Conservation (phyloP, 2,888 invertebrate species). For the Meloe dianella region DNA sequence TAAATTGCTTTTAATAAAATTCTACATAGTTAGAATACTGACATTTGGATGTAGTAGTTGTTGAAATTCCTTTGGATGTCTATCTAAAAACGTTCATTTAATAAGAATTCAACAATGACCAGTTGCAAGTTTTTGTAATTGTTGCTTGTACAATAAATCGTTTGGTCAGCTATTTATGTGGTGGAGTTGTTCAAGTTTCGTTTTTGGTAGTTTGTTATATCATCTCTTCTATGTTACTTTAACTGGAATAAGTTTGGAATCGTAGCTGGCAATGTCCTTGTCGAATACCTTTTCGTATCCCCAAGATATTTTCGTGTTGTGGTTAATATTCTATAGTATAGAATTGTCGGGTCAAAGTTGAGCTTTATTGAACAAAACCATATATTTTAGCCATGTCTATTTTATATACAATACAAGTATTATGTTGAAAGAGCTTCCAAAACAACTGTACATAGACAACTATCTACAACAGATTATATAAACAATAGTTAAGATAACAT, state of each 20-base stretch:
- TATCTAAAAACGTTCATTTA: neutral
- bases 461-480: slow-evolving; percentile 1
- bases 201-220: neutral
- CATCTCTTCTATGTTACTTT: neutral
- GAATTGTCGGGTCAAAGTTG: neutral
- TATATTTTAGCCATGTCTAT: neutral
- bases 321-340: slow-evolving; percentile 7
- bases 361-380: slow-evolving; percentile 2
- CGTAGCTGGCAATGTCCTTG: neutral
- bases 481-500: neutral
- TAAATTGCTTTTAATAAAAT: neutral
- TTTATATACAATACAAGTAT: neutral
- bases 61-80: neutral
- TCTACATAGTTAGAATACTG: neutral
- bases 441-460: neutral
- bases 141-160: neutral
- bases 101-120: neutral
- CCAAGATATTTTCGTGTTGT: neutral
- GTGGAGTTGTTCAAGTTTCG: too few species aligned
- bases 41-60: neutral
- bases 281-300: neutral
- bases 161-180: neutral
- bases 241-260: neutral
- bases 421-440: neutral
- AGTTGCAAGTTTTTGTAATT: neutral